phyloP scores from a whole-genome alignment of 2,113 vertebrate species.

The Hoplias malabaricus region DNA sequence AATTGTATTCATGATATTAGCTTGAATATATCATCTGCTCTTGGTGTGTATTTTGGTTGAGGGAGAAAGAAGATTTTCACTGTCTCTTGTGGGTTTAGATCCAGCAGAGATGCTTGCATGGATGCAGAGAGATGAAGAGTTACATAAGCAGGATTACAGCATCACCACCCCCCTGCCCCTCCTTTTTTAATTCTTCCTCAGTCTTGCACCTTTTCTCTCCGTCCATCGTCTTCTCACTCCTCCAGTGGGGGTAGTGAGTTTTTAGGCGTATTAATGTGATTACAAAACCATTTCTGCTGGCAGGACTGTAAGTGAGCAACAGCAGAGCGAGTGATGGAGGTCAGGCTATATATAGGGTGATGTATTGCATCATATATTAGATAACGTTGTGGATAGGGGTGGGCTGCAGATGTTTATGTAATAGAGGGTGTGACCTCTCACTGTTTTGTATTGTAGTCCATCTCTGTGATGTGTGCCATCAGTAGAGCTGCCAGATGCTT shows the following conservation, averaged over 20 bases:
- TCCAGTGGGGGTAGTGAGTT: not conserved
- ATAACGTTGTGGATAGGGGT: conserved; percentile 25
- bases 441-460: not conserved
- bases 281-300: conserved; percentile 17
- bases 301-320: conserved; percentile 32
- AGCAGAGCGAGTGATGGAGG: conserved; percentile 11
- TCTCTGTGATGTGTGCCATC: not conserved
- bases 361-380: conserved; percentile 40
- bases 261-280: conserved; percentile 1
- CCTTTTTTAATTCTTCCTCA: not conserved
- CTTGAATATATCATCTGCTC: conserved; percentile 16
- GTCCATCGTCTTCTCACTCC: conserved; percentile 1
- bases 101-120: conserved; percentile 36
- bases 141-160: conserved; percentile 74
- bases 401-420: conserved; percentile 28
- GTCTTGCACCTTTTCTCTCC: not conserved
- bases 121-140: conserved; percentile 49
- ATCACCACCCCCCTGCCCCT: conserved; percentile 48
- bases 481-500: not conserved
- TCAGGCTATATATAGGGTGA: conserved; percentile 29
- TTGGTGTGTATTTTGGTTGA: conserved; percentile 35
- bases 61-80: conserved; percentile 25
- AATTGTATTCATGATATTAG: conserved; percentile 35
- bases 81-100: conserved; percentile 41
- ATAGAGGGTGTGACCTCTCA: not conserved